Base-by-base conservation (phyloP, 1,140 invertebrate species). In the Heliothis subflexa region DNA sequence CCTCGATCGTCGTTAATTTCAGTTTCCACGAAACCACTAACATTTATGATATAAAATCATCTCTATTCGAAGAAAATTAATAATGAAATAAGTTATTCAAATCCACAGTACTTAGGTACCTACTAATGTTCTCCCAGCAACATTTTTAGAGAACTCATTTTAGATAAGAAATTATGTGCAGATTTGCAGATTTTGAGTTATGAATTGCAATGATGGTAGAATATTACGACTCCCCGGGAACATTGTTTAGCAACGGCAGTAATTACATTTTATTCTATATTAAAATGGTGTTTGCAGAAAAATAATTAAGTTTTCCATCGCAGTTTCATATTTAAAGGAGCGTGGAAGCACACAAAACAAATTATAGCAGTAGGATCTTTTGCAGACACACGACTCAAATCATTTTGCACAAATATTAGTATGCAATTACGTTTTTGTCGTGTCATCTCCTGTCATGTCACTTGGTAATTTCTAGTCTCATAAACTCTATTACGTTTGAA, bases 251-350 rank as follows among this genome's bases (percentile, higher is more conserved):
- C 47, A 68, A 68, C 52, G 50, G 28, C 28, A 33, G 62, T 57
- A 62, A 77, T 77, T 77, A 21, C 33, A 57, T 68, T 77, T 77
- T 68, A 75, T 77, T 68, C 18, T 40, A 57, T 68, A 66, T 55
- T 66, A 55, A 61, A 66, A 55, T 68, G 21, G 47, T 50, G 50
- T 77, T 77, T 77, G 28, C 21, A 61, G 52, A 49, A 64, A 64
- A 64, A 75, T 57, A 57, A 77, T 77, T 68, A 68, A 68, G 50
- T 77, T 64, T 21, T 66, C 40, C 62, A 33, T 74, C 12, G 49
- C 54, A 14, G 21, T 21, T 70, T 21, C 14, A 50, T 50, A 49
- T 70, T 21, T 7, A 25, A 7, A 14, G n/a, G 61, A 45, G 40
- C 25, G 61, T 62, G 14, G 61, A 45, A 33, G 10, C 9, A 13